A percentile compares a stretch with the other conserved stretches of the same genome.
phyloP scores from a whole-genome alignment of 2,113 vertebrate species.

The Myotis davidii region DNA sequence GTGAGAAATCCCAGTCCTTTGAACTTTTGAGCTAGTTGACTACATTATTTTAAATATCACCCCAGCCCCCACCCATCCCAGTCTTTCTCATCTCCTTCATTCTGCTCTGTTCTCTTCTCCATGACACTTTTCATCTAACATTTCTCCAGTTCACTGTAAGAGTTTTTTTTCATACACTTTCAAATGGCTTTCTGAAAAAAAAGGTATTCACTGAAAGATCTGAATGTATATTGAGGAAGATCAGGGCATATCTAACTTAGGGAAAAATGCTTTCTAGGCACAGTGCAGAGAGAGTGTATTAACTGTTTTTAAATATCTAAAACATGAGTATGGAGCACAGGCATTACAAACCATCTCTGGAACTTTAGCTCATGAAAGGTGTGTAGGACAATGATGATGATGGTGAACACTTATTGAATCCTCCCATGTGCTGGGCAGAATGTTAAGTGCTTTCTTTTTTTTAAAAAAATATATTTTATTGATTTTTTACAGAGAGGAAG shows the following conservation, averaged over 20 bases:
- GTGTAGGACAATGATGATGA: not conserved
- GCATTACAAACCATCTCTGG: not conserved
- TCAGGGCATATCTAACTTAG: not conserved
- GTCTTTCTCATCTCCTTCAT: not conserved
- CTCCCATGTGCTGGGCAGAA: not conserved
- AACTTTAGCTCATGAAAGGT: not conserved
- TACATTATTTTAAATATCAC: not conserved
- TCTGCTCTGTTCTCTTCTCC: not conserved
- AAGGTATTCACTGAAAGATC: not conserved
- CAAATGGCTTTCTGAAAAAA: slow-evolving; percentile 17
- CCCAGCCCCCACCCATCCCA: not conserved
- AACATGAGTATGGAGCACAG: not conserved
- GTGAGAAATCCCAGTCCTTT: not conserved
- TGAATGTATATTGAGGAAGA: not conserved
- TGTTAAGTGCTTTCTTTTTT: not conserved
- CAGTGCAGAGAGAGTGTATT: not conserved
- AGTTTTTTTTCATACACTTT: not conserved
- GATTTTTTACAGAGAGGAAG: no score
- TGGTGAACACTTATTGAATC: not conserved
- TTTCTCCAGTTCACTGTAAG: not conserved
- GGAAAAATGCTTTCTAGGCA: not conserved
- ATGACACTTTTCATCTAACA: not conserved
- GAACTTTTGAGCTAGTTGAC: not conserved
- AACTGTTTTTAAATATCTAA: not conserved
- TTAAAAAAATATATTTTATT: no score